A percentile compares a stretch with the other conserved stretches of the same genome.
Evolutionary conservation across 2,888 invertebrate genomes (phyloP).

Genomic region (Pilophorus perplexus): DNA sequence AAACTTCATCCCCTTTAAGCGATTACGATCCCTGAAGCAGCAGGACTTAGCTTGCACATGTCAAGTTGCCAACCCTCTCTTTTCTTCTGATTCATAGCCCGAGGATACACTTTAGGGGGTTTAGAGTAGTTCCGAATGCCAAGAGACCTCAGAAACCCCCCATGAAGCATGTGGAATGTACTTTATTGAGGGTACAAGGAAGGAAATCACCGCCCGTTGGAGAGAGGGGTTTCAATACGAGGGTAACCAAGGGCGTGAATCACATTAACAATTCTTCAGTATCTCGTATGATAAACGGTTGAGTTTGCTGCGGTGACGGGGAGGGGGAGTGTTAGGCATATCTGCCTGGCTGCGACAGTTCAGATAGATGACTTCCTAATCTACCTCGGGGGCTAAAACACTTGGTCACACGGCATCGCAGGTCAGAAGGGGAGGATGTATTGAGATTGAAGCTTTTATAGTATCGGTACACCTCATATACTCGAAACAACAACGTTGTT

Average conservation of each 20-base stretch:
- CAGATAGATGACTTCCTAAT: slow-evolving; percentile 17
- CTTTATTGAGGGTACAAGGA: background rate
- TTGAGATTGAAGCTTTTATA: too few species aligned
- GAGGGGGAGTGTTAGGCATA: background rate
- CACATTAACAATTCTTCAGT: background rate
- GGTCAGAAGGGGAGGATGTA: background rate
- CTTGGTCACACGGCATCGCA: background rate
- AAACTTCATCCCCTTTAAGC: background rate
- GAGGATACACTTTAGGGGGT: slow-evolving; percentile 10
- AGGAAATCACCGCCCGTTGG: background rate
- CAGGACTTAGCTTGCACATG: slow-evolving; percentile 11
- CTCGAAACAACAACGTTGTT: too few species aligned
- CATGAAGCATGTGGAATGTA: background rate
- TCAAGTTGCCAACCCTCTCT: slow-evolving; percentile 33
- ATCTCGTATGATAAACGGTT: background rate
- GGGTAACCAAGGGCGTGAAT: background rate
- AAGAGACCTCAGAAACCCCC: background rate
- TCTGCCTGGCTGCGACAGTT: slow-evolving; percentile 12
- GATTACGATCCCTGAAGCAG: background rate
- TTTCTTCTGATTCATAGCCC: slow-evolving; percentile 18
- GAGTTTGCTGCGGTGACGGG: background rate
- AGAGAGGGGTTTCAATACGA: background rate
- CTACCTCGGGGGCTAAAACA: background rate
- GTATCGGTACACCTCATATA: too few species aligned
- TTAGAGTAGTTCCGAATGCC: background rate